Base-by-base conservation (phyloP, 2,888 invertebrate species). In the Ennomos erosarius region DNA sequence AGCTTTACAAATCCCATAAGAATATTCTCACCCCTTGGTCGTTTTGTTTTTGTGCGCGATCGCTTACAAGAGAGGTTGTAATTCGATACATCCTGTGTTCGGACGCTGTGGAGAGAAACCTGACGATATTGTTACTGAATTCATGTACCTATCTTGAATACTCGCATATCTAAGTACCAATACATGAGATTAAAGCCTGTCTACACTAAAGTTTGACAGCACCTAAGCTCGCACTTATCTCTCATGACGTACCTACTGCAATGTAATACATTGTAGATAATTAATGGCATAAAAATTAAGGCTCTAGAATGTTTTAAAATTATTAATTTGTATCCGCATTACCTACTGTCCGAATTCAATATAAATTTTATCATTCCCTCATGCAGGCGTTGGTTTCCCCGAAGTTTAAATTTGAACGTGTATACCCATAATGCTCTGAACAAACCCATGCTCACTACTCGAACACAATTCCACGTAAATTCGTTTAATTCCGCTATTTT, bases 51-150 rank as follows among this genome's bases (percentile, higher is more conserved):
- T 76, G 78, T 83, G 84, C 81, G 90, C 81, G 90, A 90, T 92
- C 90, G 81, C 82, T 90, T 92, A 90, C 90, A 88, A 73, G 86
- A 82, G 82, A 85, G 83, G 78, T 79, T 71, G 91, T 90, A 90
- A 91, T 89, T 87, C 78, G 88, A 91, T 89, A 91, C 90, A 88
- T 91, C 91, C 91, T 91, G 90, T 78, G 85, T 76, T 77, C 79
- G 82, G 69, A 74, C 73, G 68, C 65, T 60, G 55, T 49, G 49
- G 16, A 39, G 35, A 35, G 48, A 55, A 55, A 50, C 49, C 59
- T 51, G 43, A 59, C 59, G 57, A 63, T 65, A 61, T 67, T 67
- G 59, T 67, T 60, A 64, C 55, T 60, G 38, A 55, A 60, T 43
- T 43, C 47, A 52, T 48, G 26, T 26, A 26, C 5, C 39, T 58